A percentile compares a stretch with the other conserved stretches of the same genome.
Conservation (phyloP, 2,888 invertebrate species). For the Brachyopa scutellaris region DNA sequence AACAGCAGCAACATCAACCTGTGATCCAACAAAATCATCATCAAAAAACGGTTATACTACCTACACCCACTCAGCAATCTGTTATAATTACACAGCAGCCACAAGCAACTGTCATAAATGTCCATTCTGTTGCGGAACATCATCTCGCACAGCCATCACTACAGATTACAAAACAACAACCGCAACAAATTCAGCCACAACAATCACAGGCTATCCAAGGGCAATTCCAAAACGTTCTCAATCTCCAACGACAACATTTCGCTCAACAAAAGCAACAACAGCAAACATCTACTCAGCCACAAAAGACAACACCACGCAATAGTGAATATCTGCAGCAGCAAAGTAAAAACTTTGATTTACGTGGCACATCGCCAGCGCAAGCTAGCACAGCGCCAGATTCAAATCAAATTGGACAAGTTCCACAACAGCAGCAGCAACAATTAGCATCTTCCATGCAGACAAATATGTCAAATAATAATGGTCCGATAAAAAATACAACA, state of each 20-base stretch:
- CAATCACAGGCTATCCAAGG: constrained; percentile 74
- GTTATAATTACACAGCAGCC: constrained; percentile 68
- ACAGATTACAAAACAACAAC: no score
- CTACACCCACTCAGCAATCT: constrained; percentile 61
- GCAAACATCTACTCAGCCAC: constrained; percentile 64
- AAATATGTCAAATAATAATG: constrained; percentile 46
- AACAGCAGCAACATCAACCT: constrained; percentile 73
- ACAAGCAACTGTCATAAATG: constrained; percentile 52
- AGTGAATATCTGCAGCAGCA: constrained; percentile 75
- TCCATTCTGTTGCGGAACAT: constrained; percentile 31
- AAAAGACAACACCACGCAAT: constrained; percentile 76
- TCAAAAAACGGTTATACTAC: constrained; percentile 65
- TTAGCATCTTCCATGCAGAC: constrained; percentile 20
- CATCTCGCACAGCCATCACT: constrained; percentile 13
- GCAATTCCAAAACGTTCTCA: constrained; percentile 77
- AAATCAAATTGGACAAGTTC: constrained; percentile 72
- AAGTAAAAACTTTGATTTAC: constrained; percentile 75
- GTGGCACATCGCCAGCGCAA: constrained; percentile 84
- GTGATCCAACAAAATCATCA: constrained; percentile 70
- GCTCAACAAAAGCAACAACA: constrained; percentile 72
- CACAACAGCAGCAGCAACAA: constrained; percentile 38
- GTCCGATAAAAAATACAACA: constrained; percentile 47
- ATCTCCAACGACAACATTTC: constrained; percentile 75
- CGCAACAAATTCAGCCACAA: constrained; percentile 42
- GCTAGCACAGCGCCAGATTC: constrained; percentile 84